Conservation (phyloP, 2,797 vertebrate species). For the Aplochiton taeniatus region DNA sequence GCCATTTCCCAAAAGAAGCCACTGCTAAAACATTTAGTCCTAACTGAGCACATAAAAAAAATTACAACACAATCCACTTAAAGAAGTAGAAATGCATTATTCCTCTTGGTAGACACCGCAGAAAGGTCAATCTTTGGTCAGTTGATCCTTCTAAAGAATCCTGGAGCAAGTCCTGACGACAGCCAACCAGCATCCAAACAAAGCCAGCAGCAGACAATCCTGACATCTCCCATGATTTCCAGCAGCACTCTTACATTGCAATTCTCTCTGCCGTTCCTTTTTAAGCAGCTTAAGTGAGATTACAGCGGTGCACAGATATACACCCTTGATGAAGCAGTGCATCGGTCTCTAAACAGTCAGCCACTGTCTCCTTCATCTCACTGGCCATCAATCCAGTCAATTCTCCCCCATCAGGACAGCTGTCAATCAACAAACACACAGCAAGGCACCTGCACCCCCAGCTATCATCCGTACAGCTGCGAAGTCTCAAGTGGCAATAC, state of each 20-base stretch:
- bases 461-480: no score
- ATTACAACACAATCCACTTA: no score
- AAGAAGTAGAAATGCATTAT: no score
- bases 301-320: conserved; percentile 58
- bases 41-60: no score
- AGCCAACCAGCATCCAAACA: conserved; percentile 19
- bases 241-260: conserved; percentile 31
- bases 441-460: conserved; percentile 4
- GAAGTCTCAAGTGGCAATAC: no score
- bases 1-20: no score
- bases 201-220: conserved; percentile 2
- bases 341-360: conserved; percentile 44
- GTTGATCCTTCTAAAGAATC: background rate
- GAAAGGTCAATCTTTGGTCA: background rate
- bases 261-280: conserved; percentile 48
- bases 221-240: conserved; percentile 39
- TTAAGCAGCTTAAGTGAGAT: conserved; percentile 73
- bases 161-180: conserved; percentile 1
- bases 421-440: conserved; percentile 6
- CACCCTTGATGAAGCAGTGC: conserved; percentile 33
- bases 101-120: background rate
- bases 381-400: conserved; percentile 31
- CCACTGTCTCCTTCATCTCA: conserved; percentile 34
- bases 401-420: conserved; percentile 34
- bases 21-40: no score